Percentiles rank a stretch among this genome's conserved stretches.
Evolutionary conservation across 2,113 vertebrate genomes (phyloP).

Genomic region (Irena cyanogastra): DNA sequence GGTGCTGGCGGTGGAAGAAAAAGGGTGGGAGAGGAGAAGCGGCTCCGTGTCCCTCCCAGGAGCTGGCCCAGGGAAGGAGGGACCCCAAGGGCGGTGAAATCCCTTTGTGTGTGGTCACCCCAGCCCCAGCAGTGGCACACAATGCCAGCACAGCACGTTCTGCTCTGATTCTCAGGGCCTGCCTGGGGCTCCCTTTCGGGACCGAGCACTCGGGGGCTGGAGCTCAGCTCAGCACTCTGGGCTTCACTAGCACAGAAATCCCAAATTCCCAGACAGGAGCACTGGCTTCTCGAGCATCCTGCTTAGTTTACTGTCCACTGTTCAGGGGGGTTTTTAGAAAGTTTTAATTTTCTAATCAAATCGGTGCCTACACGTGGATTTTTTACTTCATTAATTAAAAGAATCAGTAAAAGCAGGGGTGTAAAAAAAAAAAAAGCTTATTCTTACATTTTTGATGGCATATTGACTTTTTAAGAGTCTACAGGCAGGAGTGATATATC

Average conservation of each 20-base stretch:
- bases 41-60: background rate
- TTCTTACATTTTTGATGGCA: background rate
- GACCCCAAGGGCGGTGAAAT: background rate
- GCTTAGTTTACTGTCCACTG: background rate
- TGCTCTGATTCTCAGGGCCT: constrained; percentile 32
- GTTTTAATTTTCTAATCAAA: background rate
- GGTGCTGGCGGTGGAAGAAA: background rate
- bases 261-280: background rate
- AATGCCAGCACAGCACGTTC: constrained; percentile 20
- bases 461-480: constrained; percentile 17
- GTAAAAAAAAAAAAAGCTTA: background rate
- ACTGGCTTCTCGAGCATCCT: background rate
- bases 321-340: background rate
- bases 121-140: background rate
- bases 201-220: background rate
- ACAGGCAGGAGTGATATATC: background rate
- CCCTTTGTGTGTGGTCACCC: background rate
- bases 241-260: background rate
- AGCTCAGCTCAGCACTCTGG: background rate
- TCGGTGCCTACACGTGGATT: background rate
- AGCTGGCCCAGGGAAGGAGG: background rate
- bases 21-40: background rate
- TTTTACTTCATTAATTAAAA: background rate
- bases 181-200: background rate
- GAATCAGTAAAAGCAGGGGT: background rate